Base-by-base conservation (phyloP, 1,140 invertebrate species). In the Macrobrachium rosenbergii region DNA sequence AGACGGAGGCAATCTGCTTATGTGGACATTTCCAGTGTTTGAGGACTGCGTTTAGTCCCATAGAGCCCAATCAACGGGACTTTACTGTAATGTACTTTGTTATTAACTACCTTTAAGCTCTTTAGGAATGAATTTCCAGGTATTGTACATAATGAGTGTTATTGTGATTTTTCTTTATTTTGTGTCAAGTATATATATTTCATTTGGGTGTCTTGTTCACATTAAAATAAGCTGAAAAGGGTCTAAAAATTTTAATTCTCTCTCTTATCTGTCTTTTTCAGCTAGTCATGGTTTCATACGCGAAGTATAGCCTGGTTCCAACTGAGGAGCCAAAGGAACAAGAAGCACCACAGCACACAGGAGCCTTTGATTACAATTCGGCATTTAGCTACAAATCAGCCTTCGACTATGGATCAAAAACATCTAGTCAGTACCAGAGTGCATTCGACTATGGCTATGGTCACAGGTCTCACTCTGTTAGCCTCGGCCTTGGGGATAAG, bases 391-490 rank as follows among this genome's bases (percentile, higher is more conserved):
- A 87, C 79, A 87, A 87, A 52, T 87, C 85, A 28, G 85, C 85
- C 45, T 87, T 87, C 64, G 85, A 87, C 78, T 87, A 87, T 72
- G 79, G 67, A 28, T 28, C 23, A 23, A 87, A 87, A 87, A 23
- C 85, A 64, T 63, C 85, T 43, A 87, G 85, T 87, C 85, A 87
- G 85, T 87, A 87, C 85, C 85, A 87, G 85, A 81, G 78, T 59
- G 85, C 78, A 75, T 87, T 87, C 85, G 85, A 87, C 85, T 87
- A 87, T 87, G 85, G 85, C 85, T 87, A 87, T 87, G 85, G 85
- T 81, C 85, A 81, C 58, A 87, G 85, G 69, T 67, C 28, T 73
- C 78, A 87, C 72, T 87, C 85, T 80, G 85, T 87, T 73, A 81
- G 78, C 85, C 85, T 87, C 85, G 81, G 67, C 81, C 78, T 87